phyloP scores from a whole-genome alignment of 2,797 vertebrate genomes.

The Lophotriccus pileatus region DNA sequence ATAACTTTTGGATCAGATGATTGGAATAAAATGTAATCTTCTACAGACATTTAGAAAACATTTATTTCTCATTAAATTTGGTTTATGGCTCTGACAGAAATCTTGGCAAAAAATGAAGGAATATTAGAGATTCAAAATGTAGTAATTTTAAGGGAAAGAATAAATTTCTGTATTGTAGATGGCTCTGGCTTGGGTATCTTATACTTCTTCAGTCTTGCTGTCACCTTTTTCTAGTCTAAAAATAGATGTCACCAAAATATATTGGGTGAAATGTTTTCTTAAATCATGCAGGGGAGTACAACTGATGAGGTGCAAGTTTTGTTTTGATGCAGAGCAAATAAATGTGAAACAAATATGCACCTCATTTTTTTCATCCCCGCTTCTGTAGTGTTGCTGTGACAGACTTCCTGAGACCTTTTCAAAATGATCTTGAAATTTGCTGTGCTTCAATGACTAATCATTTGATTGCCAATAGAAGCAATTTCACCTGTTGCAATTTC shows the following conservation, averaged over 20 bases:
- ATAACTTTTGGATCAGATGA: background rate
- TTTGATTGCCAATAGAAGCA: slow-evolving; percentile 25
- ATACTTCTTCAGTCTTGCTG: background rate
- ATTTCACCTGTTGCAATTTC: slow-evolving; percentile 54
- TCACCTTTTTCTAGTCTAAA: background rate
- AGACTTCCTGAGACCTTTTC: background rate
- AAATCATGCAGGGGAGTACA: background rate
- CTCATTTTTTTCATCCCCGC: background rate
- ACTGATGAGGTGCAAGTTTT: background rate
- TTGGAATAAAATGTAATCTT: background rate
- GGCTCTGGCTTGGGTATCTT: background rate
- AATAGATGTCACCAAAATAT: background rate
- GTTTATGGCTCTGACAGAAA: background rate
- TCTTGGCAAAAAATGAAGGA: background rate
- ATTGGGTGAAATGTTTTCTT: background rate
- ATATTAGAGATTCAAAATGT: background rate
- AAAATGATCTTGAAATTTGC: background rate
- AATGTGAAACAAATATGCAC: background rate
- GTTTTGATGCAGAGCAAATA: rapidly evolving
- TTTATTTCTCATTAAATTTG: background rate
- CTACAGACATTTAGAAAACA: background rate
- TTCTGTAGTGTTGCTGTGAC: background rate
- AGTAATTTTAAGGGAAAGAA: background rate
- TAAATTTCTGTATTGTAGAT: background rate
- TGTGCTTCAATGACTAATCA: background rate